These are phyloP conservation scores for Nebria salina DNA, from an alignment of 2,888 invertebrate genomes.

Conservation along the genomic window DNA sequence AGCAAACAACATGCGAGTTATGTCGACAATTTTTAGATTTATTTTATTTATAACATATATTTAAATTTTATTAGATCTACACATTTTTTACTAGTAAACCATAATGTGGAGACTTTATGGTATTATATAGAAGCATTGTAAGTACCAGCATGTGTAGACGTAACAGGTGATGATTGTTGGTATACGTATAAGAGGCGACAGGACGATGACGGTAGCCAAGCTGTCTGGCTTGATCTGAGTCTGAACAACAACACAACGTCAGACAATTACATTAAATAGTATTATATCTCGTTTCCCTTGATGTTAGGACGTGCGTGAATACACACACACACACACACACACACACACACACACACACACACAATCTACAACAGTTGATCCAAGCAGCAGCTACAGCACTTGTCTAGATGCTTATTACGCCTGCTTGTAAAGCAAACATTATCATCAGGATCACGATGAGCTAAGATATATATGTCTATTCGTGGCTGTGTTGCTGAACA, in stretches of 20 bases:
- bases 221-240: constrained; percentile 10
- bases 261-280: constrained; percentile 23
- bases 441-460: too few species aligned
- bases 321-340: constrained; percentile 3
- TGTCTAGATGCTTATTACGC: background rate
- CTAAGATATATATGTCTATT: too few species aligned
- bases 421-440: background rate
- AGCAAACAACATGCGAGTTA: too few species aligned
- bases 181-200: background rate
- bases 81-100: background rate
- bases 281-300: constrained; percentile 19
- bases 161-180: background rate
- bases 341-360: background rate
- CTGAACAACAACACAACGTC: background rate
- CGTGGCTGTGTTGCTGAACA: too few species aligned
- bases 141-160: background rate
- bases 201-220: constrained; percentile 15
- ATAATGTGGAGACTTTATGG: background rate
- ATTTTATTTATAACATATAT: too few species aligned
- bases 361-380: constrained; percentile 8
- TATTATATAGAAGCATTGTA: background rate
- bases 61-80: background rate
- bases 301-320: background rate
- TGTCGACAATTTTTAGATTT: too few species aligned
- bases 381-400: background rate